Conservation (phyloP, 2,113 vertebrate genomes). For the Myotis davidii region DNA sequence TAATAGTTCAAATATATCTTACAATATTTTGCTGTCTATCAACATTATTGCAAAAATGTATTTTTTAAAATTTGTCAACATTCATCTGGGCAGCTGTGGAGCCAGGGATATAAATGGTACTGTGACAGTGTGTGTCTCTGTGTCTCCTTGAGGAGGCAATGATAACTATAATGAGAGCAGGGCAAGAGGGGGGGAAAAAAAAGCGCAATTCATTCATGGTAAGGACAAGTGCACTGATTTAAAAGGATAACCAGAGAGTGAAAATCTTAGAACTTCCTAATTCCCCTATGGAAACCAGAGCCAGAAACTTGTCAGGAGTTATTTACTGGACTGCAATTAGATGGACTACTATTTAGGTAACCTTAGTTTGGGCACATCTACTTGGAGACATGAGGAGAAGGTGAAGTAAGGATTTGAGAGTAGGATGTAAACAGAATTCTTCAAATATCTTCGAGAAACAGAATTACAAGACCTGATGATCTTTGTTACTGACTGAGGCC, state of each 20-base stretch:
- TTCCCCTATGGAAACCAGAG: neutral
- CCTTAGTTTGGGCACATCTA: neutral
- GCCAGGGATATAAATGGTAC: neutral
- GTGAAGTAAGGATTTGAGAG: neutral
- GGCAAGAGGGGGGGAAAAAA: neutral
- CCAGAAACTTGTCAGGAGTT: neutral
- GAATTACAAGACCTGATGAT: neutral
- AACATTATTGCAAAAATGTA: neutral
- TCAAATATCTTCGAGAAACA: slow-evolving; percentile 10
- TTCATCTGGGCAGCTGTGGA: neutral
- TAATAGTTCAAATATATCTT: neutral
- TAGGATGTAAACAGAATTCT: slow-evolving; percentile 26
- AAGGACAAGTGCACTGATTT: neutral
- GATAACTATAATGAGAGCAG: neutral
- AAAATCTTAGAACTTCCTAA: neutral
- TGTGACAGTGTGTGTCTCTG: neutral
- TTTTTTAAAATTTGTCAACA: neutral
- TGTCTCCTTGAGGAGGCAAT: neutral
- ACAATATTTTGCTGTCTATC: neutral
- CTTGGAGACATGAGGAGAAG: neutral
- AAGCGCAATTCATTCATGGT: neutral
- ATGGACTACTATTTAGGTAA: neutral
- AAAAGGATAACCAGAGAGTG: neutral
- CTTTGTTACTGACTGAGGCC: slow-evolving; percentile 33
- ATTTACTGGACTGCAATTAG: neutral